Evolutionary conservation across 2,888 invertebrate genomes (phyloP).

Genomic region (Eupithecia exiguata): DNA sequence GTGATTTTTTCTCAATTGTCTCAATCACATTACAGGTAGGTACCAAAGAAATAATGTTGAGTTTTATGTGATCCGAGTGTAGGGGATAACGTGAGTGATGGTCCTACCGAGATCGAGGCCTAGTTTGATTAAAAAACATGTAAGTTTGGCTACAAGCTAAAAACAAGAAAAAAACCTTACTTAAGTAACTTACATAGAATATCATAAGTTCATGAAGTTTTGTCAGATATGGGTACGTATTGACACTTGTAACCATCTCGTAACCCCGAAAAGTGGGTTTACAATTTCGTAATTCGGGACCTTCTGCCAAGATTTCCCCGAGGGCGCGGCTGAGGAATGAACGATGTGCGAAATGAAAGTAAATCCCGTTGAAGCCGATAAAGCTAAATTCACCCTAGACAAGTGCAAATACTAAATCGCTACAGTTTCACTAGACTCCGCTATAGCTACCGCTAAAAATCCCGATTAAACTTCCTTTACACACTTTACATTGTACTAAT

Average conservation of each 20-base stretch:
- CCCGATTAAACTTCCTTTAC: neutral
- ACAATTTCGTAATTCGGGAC: conserved; percentile 15
- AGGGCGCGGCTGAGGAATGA: conserved; percentile 13
- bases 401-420: neutral
- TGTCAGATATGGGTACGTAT: neutral
- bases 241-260: conserved; percentile 4
- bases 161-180: too few species aligned
- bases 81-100: too few species aligned
- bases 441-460: neutral
- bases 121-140: too few species aligned
- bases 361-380: conserved; percentile 7
- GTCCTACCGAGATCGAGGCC: too few species aligned
- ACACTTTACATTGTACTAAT: neutral
- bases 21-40: too few species aligned
- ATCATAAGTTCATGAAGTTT: neutral
- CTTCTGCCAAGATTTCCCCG: conserved; percentile 16
- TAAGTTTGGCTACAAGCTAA: too few species aligned
- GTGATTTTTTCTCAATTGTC: too few species aligned
- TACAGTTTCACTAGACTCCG: neutral
- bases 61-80: too few species aligned
- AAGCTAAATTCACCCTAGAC: conserved; percentile 1
- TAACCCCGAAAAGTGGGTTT: neutral
- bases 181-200: too few species aligned
- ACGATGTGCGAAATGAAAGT: conserved; percentile 20
- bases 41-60: too few species aligned